A percentile compares a stretch with the other conserved stretches of the same genome.
These are phyloP conservation scores for Notiomystis cincta DNA, from an alignment of 2,113 vertebrate species.

Conservation along the genomic window DNA sequence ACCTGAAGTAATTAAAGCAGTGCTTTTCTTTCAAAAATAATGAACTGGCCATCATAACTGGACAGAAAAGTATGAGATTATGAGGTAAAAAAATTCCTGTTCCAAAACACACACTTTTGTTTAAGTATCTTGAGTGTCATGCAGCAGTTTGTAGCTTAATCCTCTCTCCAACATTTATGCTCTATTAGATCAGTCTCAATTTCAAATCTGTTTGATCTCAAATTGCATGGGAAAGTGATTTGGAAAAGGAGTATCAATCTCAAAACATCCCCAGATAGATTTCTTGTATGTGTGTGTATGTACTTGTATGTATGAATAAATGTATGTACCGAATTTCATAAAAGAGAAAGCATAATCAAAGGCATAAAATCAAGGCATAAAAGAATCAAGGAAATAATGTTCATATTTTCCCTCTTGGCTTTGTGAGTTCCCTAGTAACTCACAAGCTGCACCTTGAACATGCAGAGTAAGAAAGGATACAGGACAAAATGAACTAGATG, in stretches of 20 bases:
- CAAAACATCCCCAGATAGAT: neutral
- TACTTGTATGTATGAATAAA: neutral
- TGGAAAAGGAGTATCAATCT: neutral
- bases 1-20: neutral
- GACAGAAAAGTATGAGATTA: neutral
- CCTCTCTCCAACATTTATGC: neutral
- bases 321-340: neutral
- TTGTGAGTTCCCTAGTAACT: neutral
- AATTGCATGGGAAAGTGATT: neutral
- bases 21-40: neutral
- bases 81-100: neutral
- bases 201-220: neutral
- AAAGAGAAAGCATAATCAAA: too few relatives aligned
- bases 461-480: neutral
- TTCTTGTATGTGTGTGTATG: neutral
- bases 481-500: neutral
- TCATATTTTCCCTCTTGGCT: neutral
- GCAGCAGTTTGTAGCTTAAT: neutral
- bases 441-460: neutral
- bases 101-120: neutral
- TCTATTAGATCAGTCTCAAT: neutral
- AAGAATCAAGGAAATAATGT: neutral
- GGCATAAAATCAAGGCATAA: neutral
- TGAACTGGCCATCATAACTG: neutral
- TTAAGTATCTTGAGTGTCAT: neutral